A percentile compares a stretch with the other conserved stretches of the same genome.
Evolutionary conservation across 2,797 vertebrate genomes (phyloP).

Genomic region (Sebastes variabilis): DNA sequence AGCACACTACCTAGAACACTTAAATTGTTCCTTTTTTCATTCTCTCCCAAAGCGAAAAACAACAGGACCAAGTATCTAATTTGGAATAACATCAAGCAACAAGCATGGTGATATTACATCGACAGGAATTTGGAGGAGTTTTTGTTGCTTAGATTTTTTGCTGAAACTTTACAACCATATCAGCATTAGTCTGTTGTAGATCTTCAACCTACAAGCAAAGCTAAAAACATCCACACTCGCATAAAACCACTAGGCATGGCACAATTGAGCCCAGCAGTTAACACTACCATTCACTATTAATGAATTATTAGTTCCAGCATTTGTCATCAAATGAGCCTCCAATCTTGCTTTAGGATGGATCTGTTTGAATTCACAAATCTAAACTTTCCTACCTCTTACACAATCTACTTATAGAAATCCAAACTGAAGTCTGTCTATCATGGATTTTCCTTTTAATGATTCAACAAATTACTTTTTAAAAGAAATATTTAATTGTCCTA

Average conservation of each 20-base stretch:
- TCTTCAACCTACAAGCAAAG: background rate
- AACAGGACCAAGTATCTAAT: background rate
- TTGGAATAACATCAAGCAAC: background rate
- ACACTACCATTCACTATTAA: background rate
- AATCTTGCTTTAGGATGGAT: background rate
- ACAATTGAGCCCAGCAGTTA: background rate
- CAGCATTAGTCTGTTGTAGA: background rate
- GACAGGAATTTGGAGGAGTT: background rate
- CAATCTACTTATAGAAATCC: background rate
- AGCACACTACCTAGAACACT: background rate
- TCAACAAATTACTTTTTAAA: background rate
- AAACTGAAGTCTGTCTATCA: background rate
- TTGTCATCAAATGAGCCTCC: conserved; percentile 1
- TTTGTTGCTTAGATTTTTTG: background rate
- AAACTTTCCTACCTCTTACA: background rate
- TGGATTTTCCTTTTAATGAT: background rate
- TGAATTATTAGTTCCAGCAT: background rate
- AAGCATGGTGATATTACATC: background rate
- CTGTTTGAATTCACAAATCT: background rate
- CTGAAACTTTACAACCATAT: background rate
- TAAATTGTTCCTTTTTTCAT: background rate
- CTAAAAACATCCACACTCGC: background rate
- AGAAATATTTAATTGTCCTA: background rate
- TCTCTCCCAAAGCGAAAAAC: background rate
- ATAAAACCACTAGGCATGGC: background rate